Evolutionary conservation across 1,140 invertebrate genomes (phyloP), one percentile per base, ranked within the genome.

Genomic region (Macrotrachela quadricornifera): DNA sequence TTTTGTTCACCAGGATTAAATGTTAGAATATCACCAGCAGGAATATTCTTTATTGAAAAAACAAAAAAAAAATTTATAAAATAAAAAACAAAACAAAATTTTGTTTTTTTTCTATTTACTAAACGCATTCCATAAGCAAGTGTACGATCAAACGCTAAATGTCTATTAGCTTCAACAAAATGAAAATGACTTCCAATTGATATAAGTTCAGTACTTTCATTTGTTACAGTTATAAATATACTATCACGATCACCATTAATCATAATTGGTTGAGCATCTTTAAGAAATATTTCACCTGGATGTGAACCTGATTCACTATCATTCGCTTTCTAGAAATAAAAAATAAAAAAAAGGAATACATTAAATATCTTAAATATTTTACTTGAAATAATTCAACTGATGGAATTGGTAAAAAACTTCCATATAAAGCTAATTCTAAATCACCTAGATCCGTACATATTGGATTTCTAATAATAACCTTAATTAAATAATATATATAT

Each of bases 111-210:
- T 46, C 49, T 12, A 55, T 57, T 60, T 58, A 70, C 68, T 60
- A 70, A 58, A 59, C 68, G 59, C 61, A 62, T 69, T 16, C 68
- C 68, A 55, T 64, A 67, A 12, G 68, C 56, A 12, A 58, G 54
- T 15, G 50, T 57, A 48, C 69, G 50, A 54, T 71, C 68, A 58
- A 71, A 71, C 12, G 56, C 55, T 13, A 71, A 53, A 30, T 57
- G 48, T 47, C 63, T 66, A 54, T 69, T 70, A 4, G 61, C 59
- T 58, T 71, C 69, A 15, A 68, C 61, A 42, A 71, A 68, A 50
- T 69, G 63, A 49, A 65, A 70, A 55, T 71, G 69, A 57, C 65
- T 68, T 30, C 69, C 69, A 49, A 71, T 57, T 62, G 67, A 57
- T 10, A 61, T 61, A 3, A 56, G 56, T 47, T 59, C 54, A 50